Conservation (phyloP, 2,888 invertebrate genomes). For the Spilosoma lubricipeda region DNA sequence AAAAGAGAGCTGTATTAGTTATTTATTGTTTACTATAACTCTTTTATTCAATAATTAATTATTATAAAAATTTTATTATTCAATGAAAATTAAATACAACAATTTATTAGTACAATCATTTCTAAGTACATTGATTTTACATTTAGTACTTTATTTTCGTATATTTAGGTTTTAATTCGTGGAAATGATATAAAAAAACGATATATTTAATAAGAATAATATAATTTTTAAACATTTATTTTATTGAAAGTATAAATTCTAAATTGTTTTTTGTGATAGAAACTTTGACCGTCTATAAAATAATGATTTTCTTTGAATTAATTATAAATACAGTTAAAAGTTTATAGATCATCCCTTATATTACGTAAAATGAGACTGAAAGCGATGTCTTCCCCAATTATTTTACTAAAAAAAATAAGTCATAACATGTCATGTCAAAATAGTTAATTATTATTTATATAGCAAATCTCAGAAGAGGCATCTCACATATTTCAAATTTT, state of each 20-base stretch:
- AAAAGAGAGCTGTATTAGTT: neutral
- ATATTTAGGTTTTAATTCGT: neutral
- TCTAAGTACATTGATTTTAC: neutral
- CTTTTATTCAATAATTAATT: neutral
- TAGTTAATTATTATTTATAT: slow-evolving; percentile 24
- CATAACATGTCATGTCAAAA: neutral
- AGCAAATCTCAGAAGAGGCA: slow-evolving; percentile 23
- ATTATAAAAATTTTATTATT: neutral
- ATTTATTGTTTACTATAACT: neutral
- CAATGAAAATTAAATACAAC: neutral
- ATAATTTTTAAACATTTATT: neutral
- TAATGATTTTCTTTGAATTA: slow-evolving; percentile 15
- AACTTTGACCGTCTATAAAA: slow-evolving; percentile 41
- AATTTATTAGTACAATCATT: neutral
- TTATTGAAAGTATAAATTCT: neutral
- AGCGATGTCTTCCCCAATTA: neutral
- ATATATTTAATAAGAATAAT: neutral
- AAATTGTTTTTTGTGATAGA: neutral
- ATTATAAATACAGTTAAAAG: slow-evolving; percentile 14
- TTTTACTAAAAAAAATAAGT: slow-evolving; percentile 18
- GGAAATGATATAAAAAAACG: neutral
- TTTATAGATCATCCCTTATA: slow-evolving; percentile 9
- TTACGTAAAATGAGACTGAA: slow-evolving; percentile 44
- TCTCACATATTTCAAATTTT: slow-evolving; percentile 29
- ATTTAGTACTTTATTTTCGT: neutral